These are phyloP conservation scores for Lichenostomus cassidix DNA, from an alignment of 2,113 vertebrate genomes.

Conservation along the genomic window DNA sequence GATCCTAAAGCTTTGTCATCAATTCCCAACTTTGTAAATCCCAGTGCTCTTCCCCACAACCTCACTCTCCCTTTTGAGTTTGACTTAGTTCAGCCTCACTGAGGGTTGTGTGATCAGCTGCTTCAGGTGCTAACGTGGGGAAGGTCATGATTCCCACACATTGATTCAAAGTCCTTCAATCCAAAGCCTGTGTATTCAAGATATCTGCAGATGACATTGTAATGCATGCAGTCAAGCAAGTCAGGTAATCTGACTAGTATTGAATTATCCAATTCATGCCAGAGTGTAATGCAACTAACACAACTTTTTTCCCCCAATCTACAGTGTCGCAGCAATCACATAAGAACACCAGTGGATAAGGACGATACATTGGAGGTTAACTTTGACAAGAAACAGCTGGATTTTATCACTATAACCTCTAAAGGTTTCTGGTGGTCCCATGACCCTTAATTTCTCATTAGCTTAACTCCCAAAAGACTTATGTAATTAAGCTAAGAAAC, in stretches of 20 bases:
- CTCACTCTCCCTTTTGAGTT: neutral
- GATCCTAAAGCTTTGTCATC: neutral
- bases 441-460: constrained; percentile 64
- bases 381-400: constrained; percentile 64
- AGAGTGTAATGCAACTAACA: constrained; percentile 12
- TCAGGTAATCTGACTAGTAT: neutral
- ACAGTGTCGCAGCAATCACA: neutral
- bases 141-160: neutral
- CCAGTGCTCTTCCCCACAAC: neutral
- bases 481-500: constrained; percentile 62
- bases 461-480: constrained; percentile 53
- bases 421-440: constrained; percentile 52
- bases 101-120: neutral
- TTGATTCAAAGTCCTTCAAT: neutral
- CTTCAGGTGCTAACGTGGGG: neutral
- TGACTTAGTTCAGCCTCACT: neutral
- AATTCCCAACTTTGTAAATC: neutral
- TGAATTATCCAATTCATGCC: constrained; percentile 11
- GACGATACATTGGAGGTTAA: neutral
- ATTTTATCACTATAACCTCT: constrained; percentile 53
- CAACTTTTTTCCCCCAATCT: neutral
- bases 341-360: constrained; percentile 2
- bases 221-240: neutral
- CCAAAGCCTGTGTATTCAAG: neutral
- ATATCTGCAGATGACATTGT: neutral